Percentiles rank a stretch among this genome's conserved stretches.
Conservation (phyloP, 2,797 vertebrate genomes). For the Triplophysa yarkandensis region DNA sequence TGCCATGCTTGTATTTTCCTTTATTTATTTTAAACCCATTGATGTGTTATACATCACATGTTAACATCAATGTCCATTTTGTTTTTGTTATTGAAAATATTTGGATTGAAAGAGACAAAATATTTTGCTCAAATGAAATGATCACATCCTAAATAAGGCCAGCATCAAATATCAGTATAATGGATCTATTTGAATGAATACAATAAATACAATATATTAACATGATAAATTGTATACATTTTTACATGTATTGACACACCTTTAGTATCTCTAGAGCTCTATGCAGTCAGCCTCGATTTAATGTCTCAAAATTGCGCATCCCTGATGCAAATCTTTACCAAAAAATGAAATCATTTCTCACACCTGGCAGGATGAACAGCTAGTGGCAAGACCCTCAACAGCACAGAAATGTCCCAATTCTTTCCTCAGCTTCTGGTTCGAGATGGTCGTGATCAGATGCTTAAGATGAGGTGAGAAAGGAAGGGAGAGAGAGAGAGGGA, state of each 20-base stretch:
- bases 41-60: no score
- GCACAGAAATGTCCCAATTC: conserved; percentile 50
- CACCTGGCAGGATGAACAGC: conserved; percentile 59
- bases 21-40: no score
- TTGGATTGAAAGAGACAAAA: not conserved
- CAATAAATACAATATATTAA: not conserved
- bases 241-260: conserved; percentile 48
- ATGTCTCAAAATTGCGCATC: conserved; percentile 51
- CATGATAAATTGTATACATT: not conserved
- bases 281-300: conserved; percentile 15
- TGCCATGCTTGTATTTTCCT: no score
- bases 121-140: not conserved
- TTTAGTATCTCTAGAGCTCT: conserved; percentile 37
- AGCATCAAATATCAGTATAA: not conserved
- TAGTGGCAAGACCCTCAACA: conserved; percentile 55
- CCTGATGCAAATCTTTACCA: conserved; percentile 53
- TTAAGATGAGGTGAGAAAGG: conserved; percentile 29
- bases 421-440: conserved; percentile 54
- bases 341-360: conserved; percentile 52
- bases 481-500: conserved; percentile 4
- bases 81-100: not conserved
- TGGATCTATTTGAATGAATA: no score
- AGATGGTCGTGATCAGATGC: conserved; percentile 23
- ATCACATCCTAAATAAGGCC: not conserved
- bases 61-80: not conserved